Percentiles rank a stretch among this genome's conserved stretches.
phyloP scores from a whole-genome alignment of 2,797 vertebrate species.

The Rhinatrema bivittatum region DNA sequence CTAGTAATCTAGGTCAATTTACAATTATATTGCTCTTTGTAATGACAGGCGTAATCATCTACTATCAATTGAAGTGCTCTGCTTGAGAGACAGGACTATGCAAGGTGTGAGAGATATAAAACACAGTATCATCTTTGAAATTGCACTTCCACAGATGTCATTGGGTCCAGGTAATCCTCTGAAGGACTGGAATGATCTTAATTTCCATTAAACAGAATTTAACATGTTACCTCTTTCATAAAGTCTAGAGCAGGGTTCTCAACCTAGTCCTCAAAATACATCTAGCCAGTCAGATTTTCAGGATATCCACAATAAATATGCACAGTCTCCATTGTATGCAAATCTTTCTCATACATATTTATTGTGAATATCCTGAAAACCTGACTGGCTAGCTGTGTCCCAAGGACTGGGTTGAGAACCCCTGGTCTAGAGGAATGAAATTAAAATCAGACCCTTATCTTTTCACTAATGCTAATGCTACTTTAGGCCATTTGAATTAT shows the following conservation, averaged over 20 bases:
- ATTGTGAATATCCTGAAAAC: no score
- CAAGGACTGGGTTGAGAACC: no score
- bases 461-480: rapidly evolving
- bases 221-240: no score
- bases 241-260: no score
- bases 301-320: no score
- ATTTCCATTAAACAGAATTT: not conserved
- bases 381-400: no score
- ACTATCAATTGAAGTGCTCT: slow-evolving; percentile 76
- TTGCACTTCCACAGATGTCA: slow-evolving; percentile 70
- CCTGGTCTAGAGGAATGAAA: no score
- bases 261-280: no score
- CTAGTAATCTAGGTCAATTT: slow-evolving; percentile 3
- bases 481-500: not conserved
- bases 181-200: not conserved
- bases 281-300: no score
- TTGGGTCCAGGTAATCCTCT: slow-evolving; percentile 67
- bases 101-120: slow-evolving; percentile 78
- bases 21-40: slow-evolving; percentile 11
- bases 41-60: slow-evolving; percentile 65
- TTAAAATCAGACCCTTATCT: not conserved
- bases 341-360: no score
- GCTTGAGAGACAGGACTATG: slow-evolving; percentile 87
- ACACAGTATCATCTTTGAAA: slow-evolving; percentile 84
- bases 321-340: no score